Evolutionary conservation across 2,888 invertebrate genomes (phyloP), one percentile per base, ranked within the genome.

Genomic region (Yponomeuta sedellus): DNA sequence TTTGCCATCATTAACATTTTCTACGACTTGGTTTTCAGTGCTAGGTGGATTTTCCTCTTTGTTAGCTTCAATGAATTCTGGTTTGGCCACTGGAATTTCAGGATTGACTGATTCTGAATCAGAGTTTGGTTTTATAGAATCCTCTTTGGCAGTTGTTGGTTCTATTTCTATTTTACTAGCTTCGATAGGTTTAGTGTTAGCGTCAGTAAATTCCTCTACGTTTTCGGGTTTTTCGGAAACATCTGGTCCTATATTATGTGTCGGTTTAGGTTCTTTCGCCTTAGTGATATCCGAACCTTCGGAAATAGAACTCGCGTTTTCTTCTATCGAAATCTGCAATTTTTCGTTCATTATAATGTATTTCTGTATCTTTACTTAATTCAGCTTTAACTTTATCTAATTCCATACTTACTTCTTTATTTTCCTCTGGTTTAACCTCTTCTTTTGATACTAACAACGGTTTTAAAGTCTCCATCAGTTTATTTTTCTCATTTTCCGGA

Each of bases 401-500:
- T 40, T 44, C 44, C 11, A n/a, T 20, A 44, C n/a, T 64, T 20
- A 25, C 22, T 40, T 64, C 22, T 66, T 12, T 59, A 16, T 52
- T 66, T 22, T 61, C 61, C 19, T 11, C 20, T 58, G 39, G 22
- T 25, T 52, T 52, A 3, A 16, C 44, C 16, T 52, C 44, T 12
- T 52, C 44, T 52, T 52, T 64, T 16, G 57, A 1, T n/a, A 1
- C 10, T 16, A 66, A 57, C 1, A 66, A 16, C 3, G 66, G 66
- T 61, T 66, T 64, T 11, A 66, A 3, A 59, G 25, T 22, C 12
- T 64, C 64, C 11, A 66, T n/a, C 8, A 64, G 52, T 59, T 66
- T 28, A 16, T 34, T 66, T 25, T 59, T 68, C 12, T 74, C 69
- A 22, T 75, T 70, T 5, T 71, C 73, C 3, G 77, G 74, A 66